phyloP scores from a whole-genome alignment of 2,888 invertebrate species.

The Torymus aiolomorphi region DNA sequence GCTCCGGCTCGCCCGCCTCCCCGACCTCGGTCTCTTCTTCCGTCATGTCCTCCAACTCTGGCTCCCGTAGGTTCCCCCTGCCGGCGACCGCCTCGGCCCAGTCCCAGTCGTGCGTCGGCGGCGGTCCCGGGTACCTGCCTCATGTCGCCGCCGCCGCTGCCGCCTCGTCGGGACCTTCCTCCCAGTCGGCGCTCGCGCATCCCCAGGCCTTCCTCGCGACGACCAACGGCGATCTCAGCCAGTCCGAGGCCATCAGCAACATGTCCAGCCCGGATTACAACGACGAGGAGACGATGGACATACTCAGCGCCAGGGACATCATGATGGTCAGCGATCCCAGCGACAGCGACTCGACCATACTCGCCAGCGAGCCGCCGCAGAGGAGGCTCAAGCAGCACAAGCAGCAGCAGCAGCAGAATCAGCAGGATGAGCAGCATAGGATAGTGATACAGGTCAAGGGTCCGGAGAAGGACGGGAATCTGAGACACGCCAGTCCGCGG shows the following conservation, averaged over 20 bases:
- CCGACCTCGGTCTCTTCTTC: conserved; percentile 93
- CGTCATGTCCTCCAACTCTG: conserved; percentile 87
- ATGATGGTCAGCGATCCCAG: conserved; percentile 93
- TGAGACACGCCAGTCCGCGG: conserved; percentile 69
- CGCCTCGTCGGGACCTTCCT: conserved; percentile 9
- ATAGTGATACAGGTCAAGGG: conserved; percentile 90
- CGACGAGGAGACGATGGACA: conserved; percentile 89
- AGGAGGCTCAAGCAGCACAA: conserved; percentile 71
- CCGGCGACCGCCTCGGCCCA: conserved; percentile 57
- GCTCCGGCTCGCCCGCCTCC: conserved; percentile 85
- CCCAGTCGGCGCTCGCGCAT: conserved; percentile 24
- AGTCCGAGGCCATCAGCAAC: conserved; percentile 91
- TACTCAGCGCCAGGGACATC: conserved; percentile 86
- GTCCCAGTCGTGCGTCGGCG: conserved; percentile 25
- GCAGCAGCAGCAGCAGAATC: conserved; percentile 77
- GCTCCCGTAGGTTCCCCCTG: conserved; percentile 81
- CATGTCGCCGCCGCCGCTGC: conserved; percentile 11
- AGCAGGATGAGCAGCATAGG: conserved; percentile 81
- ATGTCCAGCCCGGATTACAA: conserved; percentile 94
- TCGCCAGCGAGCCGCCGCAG: conserved; percentile 87
- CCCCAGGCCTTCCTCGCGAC: conserved; percentile 54
- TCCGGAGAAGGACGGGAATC: conserved; percentile 75
- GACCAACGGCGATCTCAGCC: conserved; percentile 84
- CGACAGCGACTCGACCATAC: conserved; percentile 91
- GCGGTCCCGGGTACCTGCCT: neutral